Base-by-base conservation (phyloP, 1,140 invertebrate genomes). In the Drosophila persimilis region DNA sequence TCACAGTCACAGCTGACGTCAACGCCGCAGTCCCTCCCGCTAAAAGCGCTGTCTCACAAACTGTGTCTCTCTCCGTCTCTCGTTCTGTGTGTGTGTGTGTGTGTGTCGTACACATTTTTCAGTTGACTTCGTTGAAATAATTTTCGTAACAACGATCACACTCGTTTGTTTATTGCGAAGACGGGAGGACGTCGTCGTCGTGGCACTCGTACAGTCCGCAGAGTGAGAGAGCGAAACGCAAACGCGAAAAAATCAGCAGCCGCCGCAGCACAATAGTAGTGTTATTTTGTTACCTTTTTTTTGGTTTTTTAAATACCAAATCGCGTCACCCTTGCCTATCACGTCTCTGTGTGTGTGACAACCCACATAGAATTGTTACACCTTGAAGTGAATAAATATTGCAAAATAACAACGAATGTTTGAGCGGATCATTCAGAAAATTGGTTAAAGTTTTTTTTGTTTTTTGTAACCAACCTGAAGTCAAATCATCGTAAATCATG, bases 71-170 rank as follows among this genome's bases (percentile, higher is more conserved):
- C 35, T 39, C 35, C 13, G 15, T 59, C 35, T 59, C 39, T 26
- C 17, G 31, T 20, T 57, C 53, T 57, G 46, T 35, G 8, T 24
- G 35, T 35, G 6, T 51, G 52, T 52, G 45, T 54, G 65, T 65
- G 48, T 35, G 29, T 46, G 58, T 15, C 73, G 74, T 70, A 81
- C 70, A 88, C 71, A 88, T 78, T 88, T 86, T 86, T 83, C 83
- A 81, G 83, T 86, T 79, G 88, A 90, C 88, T 90, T 86, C 85
- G 89, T 80, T 76, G 75, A 88, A 90, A 89, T 90, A 89, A 89
- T 90, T 90, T 90, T 90, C 88, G 88, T 90, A 84, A 90, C 85
- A 89, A 90, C 89, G 89, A 90, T 90, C 89, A 84, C 89, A 90
- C 84, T 90, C 80, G 78, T 89, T 86, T 90, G 71, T 81, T 76